These are phyloP conservation scores for Romanogobio albipinnatus DNA, from an alignment of 2,113 vertebrate genomes.

Conservation along the genomic window DNA sequence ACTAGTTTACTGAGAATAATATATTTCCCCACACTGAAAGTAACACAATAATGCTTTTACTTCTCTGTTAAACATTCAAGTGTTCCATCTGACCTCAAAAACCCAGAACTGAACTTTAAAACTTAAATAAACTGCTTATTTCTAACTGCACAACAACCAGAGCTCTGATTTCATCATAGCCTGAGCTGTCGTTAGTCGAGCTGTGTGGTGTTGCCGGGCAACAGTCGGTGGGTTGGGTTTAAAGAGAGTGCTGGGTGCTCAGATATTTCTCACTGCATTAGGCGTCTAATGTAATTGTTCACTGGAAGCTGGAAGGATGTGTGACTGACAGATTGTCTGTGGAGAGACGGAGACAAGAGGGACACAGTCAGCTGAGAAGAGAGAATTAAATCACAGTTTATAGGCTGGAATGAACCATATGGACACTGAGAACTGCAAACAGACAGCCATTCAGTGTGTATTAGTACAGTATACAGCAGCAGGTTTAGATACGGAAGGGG, in stretches of 20 bases:
- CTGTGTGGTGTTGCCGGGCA: slow-evolving; percentile 76
- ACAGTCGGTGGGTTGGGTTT: slow-evolving; percentile 63
- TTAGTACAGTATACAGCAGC: neutral
- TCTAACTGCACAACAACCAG: slow-evolving; percentile 52
- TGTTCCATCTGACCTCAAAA: neutral
- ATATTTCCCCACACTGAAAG: neutral
- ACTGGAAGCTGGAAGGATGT: slow-evolving; percentile 62
- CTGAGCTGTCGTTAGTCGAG: slow-evolving; percentile 58
- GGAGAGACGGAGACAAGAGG: slow-evolving; percentile 43
- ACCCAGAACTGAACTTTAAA: neutral
- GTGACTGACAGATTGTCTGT: slow-evolving; percentile 51
- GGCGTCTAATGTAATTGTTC: slow-evolving; percentile 73
- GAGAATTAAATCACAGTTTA: slow-evolving; percentile 27
- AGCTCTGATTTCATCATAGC: slow-evolving; percentile 61
- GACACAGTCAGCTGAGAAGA: slow-evolving; percentile 34
- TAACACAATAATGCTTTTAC: neutral
- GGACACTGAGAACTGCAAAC: slow-evolving; percentile 15
- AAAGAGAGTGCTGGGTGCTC: slow-evolving; percentile 52
- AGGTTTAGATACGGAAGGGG: slow-evolving; percentile 9
- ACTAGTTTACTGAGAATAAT: neutral
- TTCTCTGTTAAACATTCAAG: slow-evolving; percentile 3
- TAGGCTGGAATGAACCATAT: slow-evolving; percentile 24
- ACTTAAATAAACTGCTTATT: neutral
- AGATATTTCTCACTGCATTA: slow-evolving; percentile 77
- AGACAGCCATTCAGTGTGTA: slow-evolving; percentile 16